Evolutionary conservation across 2,888 invertebrate genomes (phyloP), one percentile per base, ranked within the genome.

Genomic region (Troides aeacus): DNA sequence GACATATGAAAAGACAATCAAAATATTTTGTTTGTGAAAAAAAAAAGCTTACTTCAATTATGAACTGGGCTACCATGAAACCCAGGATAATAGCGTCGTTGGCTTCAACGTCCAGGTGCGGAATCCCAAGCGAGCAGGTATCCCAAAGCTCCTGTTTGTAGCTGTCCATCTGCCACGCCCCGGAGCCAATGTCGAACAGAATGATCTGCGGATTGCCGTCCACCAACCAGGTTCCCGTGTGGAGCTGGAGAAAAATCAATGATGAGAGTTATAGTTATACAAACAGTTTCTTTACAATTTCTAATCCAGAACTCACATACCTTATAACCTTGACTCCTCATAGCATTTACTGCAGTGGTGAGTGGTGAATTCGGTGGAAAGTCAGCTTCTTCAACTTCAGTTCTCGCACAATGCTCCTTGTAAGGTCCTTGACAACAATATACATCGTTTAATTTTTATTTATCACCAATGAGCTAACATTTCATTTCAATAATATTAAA

Each of bases 151-250:
- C 98, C 73, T 97, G 96, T 83, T 99, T 99, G 93, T 96, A 99
- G 71, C 97, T 96, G 85, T 99, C 98, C 81, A 99, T 87, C 86
- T 98, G 98, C 97, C 98, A 98, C 0, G 98, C 97, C 0, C 97
- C 99, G 0, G 98, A 98, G 1, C 98, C 97, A 82, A 99, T 97
- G 87, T 99, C 99, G 92, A 99, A 99, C 5, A 99, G 93, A 67
- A 99, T 96, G 59, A 99, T 96, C 87, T 98, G 98, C 0, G 99
- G 99, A 92, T 99, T 99, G n/a, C 99, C 99, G 82, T 99, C 99
- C 2, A 99, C 99, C 64, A 99, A 89, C 99, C 99, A 99, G 3
- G 99, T 96, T n/a, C 99, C 99, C 50, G 97, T 98, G 81, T 97
- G 96, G 15, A 98, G 93, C 96, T 97, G 81, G 36, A 83, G 64